These are phyloP conservation scores for Dasypolia templi DNA, from an alignment of 2,888 invertebrate species.

Conservation along the genomic window DNA sequence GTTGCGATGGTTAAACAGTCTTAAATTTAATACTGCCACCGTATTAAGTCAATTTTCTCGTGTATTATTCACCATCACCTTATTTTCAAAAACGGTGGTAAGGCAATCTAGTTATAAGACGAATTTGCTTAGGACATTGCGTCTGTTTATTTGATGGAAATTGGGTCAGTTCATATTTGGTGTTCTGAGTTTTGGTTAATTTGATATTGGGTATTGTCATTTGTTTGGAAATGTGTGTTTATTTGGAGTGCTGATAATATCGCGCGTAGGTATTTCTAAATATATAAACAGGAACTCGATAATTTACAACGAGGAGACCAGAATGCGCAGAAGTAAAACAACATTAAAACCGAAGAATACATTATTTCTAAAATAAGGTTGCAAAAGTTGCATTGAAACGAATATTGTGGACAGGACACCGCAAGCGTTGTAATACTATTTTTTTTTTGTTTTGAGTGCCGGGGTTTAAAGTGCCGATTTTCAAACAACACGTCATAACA, in stretches of 20 bases:
- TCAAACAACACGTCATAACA: no score
- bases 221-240: background rate
- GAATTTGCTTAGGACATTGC: slow-evolving; percentile 44
- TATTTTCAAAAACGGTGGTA: slow-evolving; percentile 81
- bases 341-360: background rate
- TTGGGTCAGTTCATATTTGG: slow-evolving; percentile 25
- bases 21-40: slow-evolving; percentile 81
- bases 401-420: background rate
- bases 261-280: background rate
- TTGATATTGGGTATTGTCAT: slow-evolving; percentile 17
- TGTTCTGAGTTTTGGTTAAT: slow-evolving; percentile 7
- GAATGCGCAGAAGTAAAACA: background rate
- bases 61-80: slow-evolving; percentile 83
- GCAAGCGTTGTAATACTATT: background rate
- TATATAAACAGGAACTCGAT: background rate
- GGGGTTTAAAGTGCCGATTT: no score
- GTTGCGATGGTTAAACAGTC: slow-evolving; percentile 57
- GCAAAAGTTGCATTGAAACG: background rate
- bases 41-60: slow-evolving; percentile 83
- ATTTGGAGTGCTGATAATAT: background rate
- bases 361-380: background rate
- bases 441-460: background rate
- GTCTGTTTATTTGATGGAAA: slow-evolving; percentile 3
- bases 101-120: slow-evolving; percentile 49
- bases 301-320: background rate